Evolutionary conservation across 2,888 invertebrate species (phyloP).

Genomic region (Celastrina argiolus): DNA sequence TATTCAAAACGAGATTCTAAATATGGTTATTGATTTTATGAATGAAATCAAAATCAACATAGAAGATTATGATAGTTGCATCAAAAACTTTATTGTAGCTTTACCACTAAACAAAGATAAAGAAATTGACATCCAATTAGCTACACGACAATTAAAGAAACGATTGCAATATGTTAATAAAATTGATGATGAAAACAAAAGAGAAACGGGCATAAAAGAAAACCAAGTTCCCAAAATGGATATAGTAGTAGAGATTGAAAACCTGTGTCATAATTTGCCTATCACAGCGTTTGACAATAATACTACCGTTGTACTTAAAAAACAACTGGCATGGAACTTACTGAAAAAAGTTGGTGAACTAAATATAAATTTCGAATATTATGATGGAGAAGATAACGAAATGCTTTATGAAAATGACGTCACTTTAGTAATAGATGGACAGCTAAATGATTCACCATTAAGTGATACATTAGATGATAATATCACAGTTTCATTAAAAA

Average conservation of each 20-base stretch:
- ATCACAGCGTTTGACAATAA: slow-evolving; percentile 36
- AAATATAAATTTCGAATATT: slow-evolving; percentile 42
- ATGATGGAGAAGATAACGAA: slow-evolving; percentile 42
- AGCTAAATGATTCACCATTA: slow-evolving; percentile 39
- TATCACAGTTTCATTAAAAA: neutral
- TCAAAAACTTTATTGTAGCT: slow-evolving; percentile 25
- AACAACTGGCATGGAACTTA: slow-evolving; percentile 46
- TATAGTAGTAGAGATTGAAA: neutral
- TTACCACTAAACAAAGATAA: slow-evolving; percentile 44
- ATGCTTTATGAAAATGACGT: slow-evolving; percentile 47
- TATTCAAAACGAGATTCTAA: slow-evolving; percentile 36
- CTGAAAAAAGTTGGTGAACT: slow-evolving; percentile 52
- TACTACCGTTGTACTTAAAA: slow-evolving; percentile 38
- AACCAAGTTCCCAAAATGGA: neutral
- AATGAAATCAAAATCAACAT: slow-evolving; percentile 37
- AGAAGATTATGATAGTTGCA: neutral
- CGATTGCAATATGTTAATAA: slow-evolving; percentile 43
- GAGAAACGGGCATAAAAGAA: neutral
- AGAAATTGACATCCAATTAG: slow-evolving; percentile 40
- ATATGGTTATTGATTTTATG: slow-evolving; percentile 32
- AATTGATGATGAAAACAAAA: neutral
- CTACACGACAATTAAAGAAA: slow-evolving; percentile 46
- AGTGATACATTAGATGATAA: neutral
- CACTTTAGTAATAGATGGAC: slow-evolving; percentile 39
- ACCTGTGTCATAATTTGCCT: slow-evolving; percentile 42